phyloP scores from a whole-genome alignment of 2,888 invertebrate genomes.

The Idaea straminata region DNA sequence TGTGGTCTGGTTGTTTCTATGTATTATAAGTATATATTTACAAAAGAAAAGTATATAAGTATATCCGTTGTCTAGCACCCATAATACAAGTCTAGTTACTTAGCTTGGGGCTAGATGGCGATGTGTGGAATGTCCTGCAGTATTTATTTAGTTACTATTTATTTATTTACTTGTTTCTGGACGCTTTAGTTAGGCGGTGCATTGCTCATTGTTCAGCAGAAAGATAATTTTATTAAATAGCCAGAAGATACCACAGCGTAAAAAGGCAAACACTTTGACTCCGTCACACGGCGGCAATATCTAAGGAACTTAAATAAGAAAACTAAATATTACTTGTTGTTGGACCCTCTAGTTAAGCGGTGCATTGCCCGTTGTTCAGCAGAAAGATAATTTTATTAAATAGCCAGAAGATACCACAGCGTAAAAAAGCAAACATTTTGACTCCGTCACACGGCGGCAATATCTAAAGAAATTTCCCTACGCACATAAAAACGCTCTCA shows the following conservation, averaged over 20 bases:
- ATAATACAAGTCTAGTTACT: too few relatives aligned
- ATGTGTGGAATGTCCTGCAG: too few relatives aligned
- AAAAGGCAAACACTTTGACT: background rate
- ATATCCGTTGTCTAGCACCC: too few relatives aligned
- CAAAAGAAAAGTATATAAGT: too few relatives aligned
- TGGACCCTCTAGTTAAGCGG: background rate
- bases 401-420: background rate
- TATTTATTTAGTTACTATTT: too few relatives aligned
- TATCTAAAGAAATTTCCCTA: slow-evolving; percentile 1
- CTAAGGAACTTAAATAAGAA: too few relatives aligned
- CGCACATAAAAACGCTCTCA: slow-evolving; percentile 27
- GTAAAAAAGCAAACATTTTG: background rate
- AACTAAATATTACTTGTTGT: too few relatives aligned
- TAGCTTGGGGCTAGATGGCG: too few relatives aligned
- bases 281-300: background rate
- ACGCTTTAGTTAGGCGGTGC: background rate
- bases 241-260: background rate
- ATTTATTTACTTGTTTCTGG: too few relatives aligned
- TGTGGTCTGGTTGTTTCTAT: too few relatives aligned
- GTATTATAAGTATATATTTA: too few relatives aligned
- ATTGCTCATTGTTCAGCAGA: background rate
- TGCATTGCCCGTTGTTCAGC: background rate
- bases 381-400: background rate
- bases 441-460: background rate
- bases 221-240: background rate